phyloP scores from a whole-genome alignment of 2,113 vertebrate genomes.

The Irena cyanogastra region DNA sequence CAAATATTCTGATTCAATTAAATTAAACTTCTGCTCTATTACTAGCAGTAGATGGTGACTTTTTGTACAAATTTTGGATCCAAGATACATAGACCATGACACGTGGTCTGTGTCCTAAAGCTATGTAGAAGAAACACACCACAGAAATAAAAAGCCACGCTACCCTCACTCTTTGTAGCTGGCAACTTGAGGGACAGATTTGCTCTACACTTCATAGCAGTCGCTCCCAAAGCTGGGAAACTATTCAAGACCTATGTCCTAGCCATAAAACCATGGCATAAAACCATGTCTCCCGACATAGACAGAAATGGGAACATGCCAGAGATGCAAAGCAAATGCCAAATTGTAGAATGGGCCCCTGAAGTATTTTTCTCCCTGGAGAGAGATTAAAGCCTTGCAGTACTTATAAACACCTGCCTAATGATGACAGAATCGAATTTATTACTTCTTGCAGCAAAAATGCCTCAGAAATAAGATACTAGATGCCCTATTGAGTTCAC shows the following conservation, averaged over 20 bases:
- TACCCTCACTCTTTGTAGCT: neutral
- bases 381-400: slow-evolving; percentile 51
- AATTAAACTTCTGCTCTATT: neutral
- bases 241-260: rapidly evolving
- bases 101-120: rapidly evolving
- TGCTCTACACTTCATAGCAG: neutral
- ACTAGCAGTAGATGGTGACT: neutral
- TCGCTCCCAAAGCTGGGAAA: neutral
- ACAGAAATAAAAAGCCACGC: neutral
- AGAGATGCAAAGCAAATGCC: slow-evolving; percentile 13
- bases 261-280: slow-evolving; percentile 4
- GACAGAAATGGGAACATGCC: neutral
- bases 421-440: slow-evolving; percentile 54
- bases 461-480: slow-evolving; percentile 54
- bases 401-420: slow-evolving; percentile 60
- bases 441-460: slow-evolving; percentile 52
- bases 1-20: neutral
- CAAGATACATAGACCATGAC: too few relatives aligned
- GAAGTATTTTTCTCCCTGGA: slow-evolving; percentile 23
- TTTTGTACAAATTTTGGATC: neutral
- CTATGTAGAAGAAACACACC: neutral
- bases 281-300: neutral
- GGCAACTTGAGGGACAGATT: neutral
- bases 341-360: neutral
- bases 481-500: slow-evolving; percentile 1